Evolutionary conservation across 2,888 invertebrate genomes (phyloP), one percentile per base, ranked within the genome.

Genomic region (Agonum fuliginosum): DNA sequence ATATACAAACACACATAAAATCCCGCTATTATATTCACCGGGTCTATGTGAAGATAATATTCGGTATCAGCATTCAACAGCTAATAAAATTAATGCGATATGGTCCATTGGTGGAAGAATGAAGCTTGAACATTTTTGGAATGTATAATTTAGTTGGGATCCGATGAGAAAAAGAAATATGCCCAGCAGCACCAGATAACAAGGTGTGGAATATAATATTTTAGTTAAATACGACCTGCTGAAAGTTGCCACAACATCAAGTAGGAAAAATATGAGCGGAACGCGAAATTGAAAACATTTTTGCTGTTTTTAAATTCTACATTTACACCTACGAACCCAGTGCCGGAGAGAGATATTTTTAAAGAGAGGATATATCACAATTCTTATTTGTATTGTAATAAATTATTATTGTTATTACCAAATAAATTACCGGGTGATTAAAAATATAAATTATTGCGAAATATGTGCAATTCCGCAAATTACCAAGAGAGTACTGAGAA

Each of bases 201-300:
- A 54, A 54, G 54, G 54, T 54, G 54, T 12, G n/a, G 54, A 54
- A 54, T 24, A 54, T 54, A 24, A 54, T 54, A 54, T 22, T 37
- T 37, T 48, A 48, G 19, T 20, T 48, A 48, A 54, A 54, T 54
- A 54, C 12, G 54, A 54, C 4, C 54, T 54, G 54, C 54, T 54
- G 24, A 54, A 54, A 54, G 54, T 54, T 54, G 54, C 54, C 12
- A 12, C 22, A 54, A 22, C 54, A 54, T 54, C 54, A 54, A 54
- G 4, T 22, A 24, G 24, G 24, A 54, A 54, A 27, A 54, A 54
- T 54, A 54, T 54, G 54, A 1, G n/a, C n/a, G 54, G 24, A 54
- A 54, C 54, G 54, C 20, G 54, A 54, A 54, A 54, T 54, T 54
- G 54, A 54, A 54, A 54, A 54, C 20, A 24, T 54, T 54, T 54